Conservation (phyloP, 1,140 invertebrate genomes). For the Macrobrachium rosenbergii region DNA sequence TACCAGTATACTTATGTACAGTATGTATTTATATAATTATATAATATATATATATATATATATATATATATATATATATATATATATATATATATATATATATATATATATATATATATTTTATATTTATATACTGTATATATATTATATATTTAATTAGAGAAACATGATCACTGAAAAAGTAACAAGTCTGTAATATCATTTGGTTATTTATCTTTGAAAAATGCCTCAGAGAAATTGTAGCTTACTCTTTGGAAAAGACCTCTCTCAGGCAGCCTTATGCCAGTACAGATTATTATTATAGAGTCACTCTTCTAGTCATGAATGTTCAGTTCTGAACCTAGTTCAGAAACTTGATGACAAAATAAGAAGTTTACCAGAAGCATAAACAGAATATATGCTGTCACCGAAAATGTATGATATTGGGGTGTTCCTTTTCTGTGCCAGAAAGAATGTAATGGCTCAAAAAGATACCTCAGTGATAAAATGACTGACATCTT, state of each 20-base stretch:
- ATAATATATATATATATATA: background rate
- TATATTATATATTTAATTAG: background rate
- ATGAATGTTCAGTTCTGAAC: conserved; percentile 24
- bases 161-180: background rate
- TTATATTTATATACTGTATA: background rate
- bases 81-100: background rate
- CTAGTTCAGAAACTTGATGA: background rate
- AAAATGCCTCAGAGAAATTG: background rate
- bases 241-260: conserved; percentile 8
- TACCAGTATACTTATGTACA: too few species aligned
- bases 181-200: too few species aligned
- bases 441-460: background rate
- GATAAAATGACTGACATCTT: background rate
- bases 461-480: background rate
- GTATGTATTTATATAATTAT: background rate
- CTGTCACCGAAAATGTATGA: background rate
- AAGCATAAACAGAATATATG: too few species aligned
- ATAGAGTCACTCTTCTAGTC: conserved; percentile 25
- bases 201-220: too few species aligned
- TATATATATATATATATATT: background rate
- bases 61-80: background rate
- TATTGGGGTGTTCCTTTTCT: background rate
- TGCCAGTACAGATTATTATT: background rate
- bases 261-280: conserved; percentile 24
- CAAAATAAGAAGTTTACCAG: conserved; percentile 12